Evolutionary conservation across 1,140 invertebrate species (phyloP), one percentile per base, ranked within the genome.

Genomic region (Heliconius himera): DNA sequence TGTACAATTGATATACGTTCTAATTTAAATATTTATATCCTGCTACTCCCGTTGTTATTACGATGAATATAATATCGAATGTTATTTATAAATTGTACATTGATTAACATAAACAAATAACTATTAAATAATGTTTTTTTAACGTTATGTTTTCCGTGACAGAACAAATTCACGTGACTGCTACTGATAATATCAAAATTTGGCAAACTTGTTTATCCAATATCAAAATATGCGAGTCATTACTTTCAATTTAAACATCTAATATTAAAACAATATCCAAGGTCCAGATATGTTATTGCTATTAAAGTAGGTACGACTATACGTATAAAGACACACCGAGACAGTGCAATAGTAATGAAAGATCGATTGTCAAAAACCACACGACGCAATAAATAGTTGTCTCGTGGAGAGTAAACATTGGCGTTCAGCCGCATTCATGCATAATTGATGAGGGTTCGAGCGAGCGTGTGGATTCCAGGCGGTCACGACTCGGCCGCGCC

Each of bases 361-460:
- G 78, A 79, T 76, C 78, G 66, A 91, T 92, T 93, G 90, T 94
- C 91, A 92, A 89, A 94, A 93, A 92, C 90, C 90, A 88, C 92
- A 94, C 90, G 88, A 91, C 86, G 91, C 89, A 92, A 94, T 93
- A 94, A 94, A 93, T 94, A 91, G 91, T 91, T 91, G 91, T 93
- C 90, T 92, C 91, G 87, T 89, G 90, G 88, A 92, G 92, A 93
- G 91, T 91, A 94, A 94, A 94, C 92, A 93, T 91, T 87, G 92
- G 83, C 88, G 89, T 89, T 92, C 85, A 85, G 86, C 85, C 90
- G 92, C 92, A 93, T 94, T 94, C 92, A 93, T 94, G 91, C 91
- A 93, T 94, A 92, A 94, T 92, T 94, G 91, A 94, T 93, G 92
- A 91, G 92, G 89, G 92, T 91, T 88, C 82, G 85, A 89, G 86